Conservation (phyloP, 2,113 vertebrate genomes). For the Chrysochloris asiatica region DNA sequence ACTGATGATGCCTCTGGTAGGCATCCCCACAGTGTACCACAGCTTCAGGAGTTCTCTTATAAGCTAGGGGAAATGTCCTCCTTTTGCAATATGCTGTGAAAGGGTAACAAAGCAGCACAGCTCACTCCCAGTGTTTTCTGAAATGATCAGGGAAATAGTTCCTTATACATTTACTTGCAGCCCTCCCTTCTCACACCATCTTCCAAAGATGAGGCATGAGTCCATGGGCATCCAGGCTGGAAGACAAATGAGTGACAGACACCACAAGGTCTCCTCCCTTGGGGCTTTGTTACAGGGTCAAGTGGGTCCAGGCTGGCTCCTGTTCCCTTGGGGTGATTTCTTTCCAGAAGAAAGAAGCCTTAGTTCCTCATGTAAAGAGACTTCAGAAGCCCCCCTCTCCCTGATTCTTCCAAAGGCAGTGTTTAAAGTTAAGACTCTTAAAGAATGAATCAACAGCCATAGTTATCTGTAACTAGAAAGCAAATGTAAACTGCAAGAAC, state of each 20-base stretch:
- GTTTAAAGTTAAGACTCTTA: neutral
- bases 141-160: neutral
- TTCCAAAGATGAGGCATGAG: neutral
- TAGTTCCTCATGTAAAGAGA: neutral
- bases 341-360: neutral
- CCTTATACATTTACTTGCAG: neutral
- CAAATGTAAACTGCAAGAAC: neutral
- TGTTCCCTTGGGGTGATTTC: neutral
- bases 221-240: neutral
- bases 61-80: neutral
- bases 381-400: neutral
- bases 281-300: neutral
- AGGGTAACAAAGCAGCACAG: neutral
- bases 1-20: neutral
- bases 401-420: neutral
- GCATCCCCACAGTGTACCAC: neutral
- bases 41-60: neutral
- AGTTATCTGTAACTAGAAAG: neutral
- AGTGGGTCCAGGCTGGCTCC: slow-evolving; percentile 18
- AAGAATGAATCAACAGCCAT: neutral
- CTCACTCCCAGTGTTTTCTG: neutral
- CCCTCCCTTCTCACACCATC: neutral
- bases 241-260: slow-evolving; percentile 18
- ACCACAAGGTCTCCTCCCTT: neutral
- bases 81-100: neutral